phyloP scores from a whole-genome alignment of 2,797 vertebrate genomes.

The Sebastolobus altivelis region DNA sequence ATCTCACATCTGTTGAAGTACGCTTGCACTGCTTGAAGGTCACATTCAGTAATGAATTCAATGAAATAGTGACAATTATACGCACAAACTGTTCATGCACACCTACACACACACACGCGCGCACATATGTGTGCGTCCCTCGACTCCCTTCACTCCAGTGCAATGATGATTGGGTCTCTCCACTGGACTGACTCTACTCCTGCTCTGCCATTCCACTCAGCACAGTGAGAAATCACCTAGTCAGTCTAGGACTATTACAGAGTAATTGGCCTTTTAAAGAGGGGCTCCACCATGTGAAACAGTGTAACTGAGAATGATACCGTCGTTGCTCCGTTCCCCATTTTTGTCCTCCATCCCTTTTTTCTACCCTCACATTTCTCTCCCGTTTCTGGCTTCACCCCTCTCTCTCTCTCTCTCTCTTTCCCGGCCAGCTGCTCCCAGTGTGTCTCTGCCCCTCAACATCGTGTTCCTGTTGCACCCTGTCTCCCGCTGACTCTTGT shows the following conservation, averaged over 20 bases:
- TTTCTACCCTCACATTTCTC: conserved; percentile 26
- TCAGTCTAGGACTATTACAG: conserved; percentile 82
- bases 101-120: conserved; percentile 18
- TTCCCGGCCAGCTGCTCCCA: conserved; percentile 62
- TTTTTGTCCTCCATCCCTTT: conserved; percentile 57
- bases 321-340: conserved; percentile 55
- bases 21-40: conserved; percentile 63
- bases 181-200: conserved; percentile 78
- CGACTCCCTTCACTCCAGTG: conserved; percentile 72
- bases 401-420: neutral
- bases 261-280: conserved; percentile 86
- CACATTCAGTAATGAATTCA: conserved; percentile 68
- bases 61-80: conserved; percentile 63
- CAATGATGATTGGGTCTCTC: conserved; percentile 81
- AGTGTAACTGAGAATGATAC: conserved; percentile 82
- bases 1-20: conserved; percentile 19
- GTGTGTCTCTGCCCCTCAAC: conserved; percentile 61
- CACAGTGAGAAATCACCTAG: conserved; percentile 82
- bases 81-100: conserved; percentile 41
- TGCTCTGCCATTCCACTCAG: conserved; percentile 77
- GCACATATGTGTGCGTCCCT: conserved; percentile 48
- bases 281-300: conserved; percentile 83
- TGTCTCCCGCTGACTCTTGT: conserved; percentile 51
- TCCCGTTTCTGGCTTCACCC: conserved; percentile 38
- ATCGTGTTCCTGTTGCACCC: conserved; percentile 53